Base-by-base conservation (phyloP, 2,113 vertebrate genomes). In the Cephalopterus ornatus region DNA sequence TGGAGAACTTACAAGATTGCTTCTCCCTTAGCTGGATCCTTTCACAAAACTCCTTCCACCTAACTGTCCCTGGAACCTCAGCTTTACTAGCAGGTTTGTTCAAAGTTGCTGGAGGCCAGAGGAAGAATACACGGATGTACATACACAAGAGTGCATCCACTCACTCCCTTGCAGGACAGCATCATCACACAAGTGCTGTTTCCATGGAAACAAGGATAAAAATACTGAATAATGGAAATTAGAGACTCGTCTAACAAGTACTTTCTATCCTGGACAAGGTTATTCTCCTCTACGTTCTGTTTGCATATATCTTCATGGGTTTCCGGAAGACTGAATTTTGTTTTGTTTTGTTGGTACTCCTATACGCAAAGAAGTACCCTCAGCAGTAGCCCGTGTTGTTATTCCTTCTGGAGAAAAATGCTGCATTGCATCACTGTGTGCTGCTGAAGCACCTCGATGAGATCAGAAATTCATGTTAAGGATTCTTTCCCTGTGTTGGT, bases 131-230 rank as follows among this genome's bases (percentile, higher is more conserved):
- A 55, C 12, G n/a, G 47, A 84, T 44, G 44, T 37, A 44, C 14
- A 3, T 50, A 68, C 56, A 19, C 33, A 18, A 16, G 21, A 26
- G 20, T 74, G 47, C 49, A 91, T 84, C 35, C 14, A 18, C 59
- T 93, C 27, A 22, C 35, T 95, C 35, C 22, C 35, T 95, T 81
- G 52, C 86, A 87, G 94, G 93, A 91, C 77, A 81, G 65, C 80
- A 87, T 71, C 61, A 63, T 44, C 0, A 7, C 71, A 76, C 52
- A 87, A 96, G 86, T 87, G 44, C 68, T 72, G 96, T 97, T 97
- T 94, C 96, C 58, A 94, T 97, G 93, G 96, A 89, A 96, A 97
- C 95, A 84, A 87, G 73, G 61, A 88, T 92, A 95, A 96, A 95
- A 96, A 84, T 91, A 94, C 80, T 42, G 93, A 95, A 89, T 93